Evolutionary conservation across 37 sponge, comb jelly and placozoan species (phyloP).

Genomic region (Theonella swinhoei): DNA sequence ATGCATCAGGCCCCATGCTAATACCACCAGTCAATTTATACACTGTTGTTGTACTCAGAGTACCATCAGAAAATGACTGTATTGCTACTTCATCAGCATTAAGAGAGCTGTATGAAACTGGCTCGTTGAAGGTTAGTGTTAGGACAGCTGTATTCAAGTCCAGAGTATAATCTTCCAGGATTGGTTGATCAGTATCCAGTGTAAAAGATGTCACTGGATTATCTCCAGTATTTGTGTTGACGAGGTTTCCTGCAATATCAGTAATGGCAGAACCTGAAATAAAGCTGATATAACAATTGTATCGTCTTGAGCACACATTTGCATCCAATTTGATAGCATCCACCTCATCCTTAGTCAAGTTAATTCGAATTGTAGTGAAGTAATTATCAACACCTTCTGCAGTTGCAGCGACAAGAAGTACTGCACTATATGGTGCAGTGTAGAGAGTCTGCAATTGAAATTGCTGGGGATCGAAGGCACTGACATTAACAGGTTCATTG

Average conservation of each 20-base stretch:
- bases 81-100: conserved; percentile 45
- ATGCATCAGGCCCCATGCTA: conserved; percentile 13
- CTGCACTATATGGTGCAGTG: conserved; percentile 26
- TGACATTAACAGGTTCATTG: conserved; percentile 74
- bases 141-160: conserved; percentile 77
- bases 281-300: conserved; percentile 76
- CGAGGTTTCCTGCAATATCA: conserved; percentile 60
- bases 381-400: conserved; percentile 5
- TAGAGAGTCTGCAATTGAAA: conserved; percentile 68
- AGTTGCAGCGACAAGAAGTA: conserved; percentile 51
- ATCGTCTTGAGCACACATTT: conserved; percentile 72
- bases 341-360: conserved; percentile 52
- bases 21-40: conserved; percentile 72
- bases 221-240: conserved; percentile 1
- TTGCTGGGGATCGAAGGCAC: conserved; percentile 49
- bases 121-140: conserved; percentile 78
- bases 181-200: conserved; percentile 63
- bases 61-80: conserved; percentile 41
- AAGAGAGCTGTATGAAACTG: conserved; percentile 57
- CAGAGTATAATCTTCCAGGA: conserved; percentile 61
- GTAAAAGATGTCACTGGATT: conserved; percentile 52
- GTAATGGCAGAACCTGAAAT: conserved; percentile 20
- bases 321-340: conserved; percentile 51
- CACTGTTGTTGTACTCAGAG: background rate
- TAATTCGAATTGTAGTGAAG: conserved; percentile 31